A percentile compares a stretch with the other conserved stretches of the same genome.
Conservation (phyloP, 2,113 vertebrate genomes). For the Rissa tridactyla region DNA sequence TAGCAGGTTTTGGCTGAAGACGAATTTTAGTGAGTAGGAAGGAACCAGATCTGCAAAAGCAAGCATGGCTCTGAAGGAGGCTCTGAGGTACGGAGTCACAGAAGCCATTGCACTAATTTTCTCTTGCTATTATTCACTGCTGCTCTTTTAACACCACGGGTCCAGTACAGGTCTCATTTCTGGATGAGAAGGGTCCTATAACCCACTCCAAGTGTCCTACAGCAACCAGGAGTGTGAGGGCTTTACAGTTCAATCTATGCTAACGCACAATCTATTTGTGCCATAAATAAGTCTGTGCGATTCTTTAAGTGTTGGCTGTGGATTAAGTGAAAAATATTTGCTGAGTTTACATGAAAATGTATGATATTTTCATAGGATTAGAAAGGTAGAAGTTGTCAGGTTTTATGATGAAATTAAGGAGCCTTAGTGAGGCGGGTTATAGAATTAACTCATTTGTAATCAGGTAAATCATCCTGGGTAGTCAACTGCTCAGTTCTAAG, state of each 20-base stretch:
- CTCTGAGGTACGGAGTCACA: background rate
- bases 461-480: background rate
- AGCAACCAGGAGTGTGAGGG: background rate
- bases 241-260: background rate
- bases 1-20: background rate
- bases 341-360: background rate
- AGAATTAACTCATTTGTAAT: background rate
- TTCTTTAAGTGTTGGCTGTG: background rate
- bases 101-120: background rate
- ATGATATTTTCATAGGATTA: background rate
- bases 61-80: background rate
- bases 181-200: background rate
- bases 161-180: background rate
- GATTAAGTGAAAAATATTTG: background rate
- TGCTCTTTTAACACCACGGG: background rate
- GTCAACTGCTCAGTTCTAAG: background rate
- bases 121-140: background rate
- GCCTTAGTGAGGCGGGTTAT: background rate
- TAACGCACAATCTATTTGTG: background rate
- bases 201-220: background rate
- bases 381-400: background rate
- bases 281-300: background rate
- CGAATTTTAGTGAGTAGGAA: background rate
- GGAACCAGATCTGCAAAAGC: background rate
- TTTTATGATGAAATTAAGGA: background rate